Evolutionary conservation across 2,888 invertebrate species (phyloP), one percentile per base, ranked within the genome.

Genomic region (Escarpia spicata): DNA sequence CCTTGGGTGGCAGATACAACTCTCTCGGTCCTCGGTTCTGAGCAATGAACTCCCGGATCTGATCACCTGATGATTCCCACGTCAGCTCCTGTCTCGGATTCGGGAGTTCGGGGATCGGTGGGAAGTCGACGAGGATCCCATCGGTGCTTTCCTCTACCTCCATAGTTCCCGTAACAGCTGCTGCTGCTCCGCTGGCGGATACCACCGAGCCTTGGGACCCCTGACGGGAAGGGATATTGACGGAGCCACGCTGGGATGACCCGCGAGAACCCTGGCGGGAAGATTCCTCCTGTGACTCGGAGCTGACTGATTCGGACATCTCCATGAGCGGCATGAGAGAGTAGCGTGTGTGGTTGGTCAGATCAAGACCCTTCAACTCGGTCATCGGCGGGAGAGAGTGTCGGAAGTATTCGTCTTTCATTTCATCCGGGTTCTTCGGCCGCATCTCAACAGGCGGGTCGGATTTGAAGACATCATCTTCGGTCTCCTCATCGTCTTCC

Each of bases 21-120:
- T 93, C 93, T 31, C 91, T 92, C 52, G 90, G 90, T 15, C 75
- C 91, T n/a, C 93, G 58, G 52, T 93, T 93, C 45, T 93, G 60
- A 43, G 93, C 93, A 15, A 93, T 92, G 43, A 93, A 93, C n/a
- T 91, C 43, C 3, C 93, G 90, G 45, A 93, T 92, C 43, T 93
- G 90, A 75, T 93, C 93, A 90, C 90, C 91, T 6, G 93, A 44
- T 31, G 93, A 92, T 44, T 60, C 58, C 58, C 90, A 93, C 52
- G 93, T 93, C n/a, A 93, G 91, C 89, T 93, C 93, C 9, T 90
- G 92, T 19, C 93, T 44, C 15, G 93, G 93, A 90, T 92, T 45
- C 2, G 92, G 93, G 37, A 93, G 91, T 26, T 44, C 60, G 4
- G 92, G 93, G 45, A 92, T 91, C 58, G 91, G 94, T 6, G 75